Conservation (phyloP, 2,113 vertebrate species). For the Dascyllus trimaculatus region DNA sequence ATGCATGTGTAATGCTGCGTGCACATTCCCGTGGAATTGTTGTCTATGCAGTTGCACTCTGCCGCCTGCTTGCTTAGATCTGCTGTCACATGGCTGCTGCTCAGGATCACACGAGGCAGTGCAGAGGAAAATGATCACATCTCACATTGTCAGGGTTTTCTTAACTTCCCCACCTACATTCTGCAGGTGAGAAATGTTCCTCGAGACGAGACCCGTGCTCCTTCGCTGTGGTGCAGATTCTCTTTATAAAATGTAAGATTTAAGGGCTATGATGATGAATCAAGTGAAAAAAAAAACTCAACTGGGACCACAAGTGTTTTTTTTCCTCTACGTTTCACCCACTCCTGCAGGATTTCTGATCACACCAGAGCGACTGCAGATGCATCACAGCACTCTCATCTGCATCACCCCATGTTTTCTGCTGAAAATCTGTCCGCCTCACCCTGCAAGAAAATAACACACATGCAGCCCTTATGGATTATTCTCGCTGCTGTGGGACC, state of each 20-base stretch:
- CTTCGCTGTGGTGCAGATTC: no score
- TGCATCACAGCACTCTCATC: constrained; percentile 18
- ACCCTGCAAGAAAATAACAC: constrained; percentile 34
- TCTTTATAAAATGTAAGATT: background rate
- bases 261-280: constrained; percentile 2
- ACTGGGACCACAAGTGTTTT: background rate
- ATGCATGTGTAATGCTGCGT: constrained; percentile 36
- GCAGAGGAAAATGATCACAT: constrained; percentile 41
- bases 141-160: constrained; percentile 28
- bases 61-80: constrained; percentile 25
- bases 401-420: constrained; percentile 13
- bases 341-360: constrained; percentile 18
- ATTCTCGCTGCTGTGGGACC: constrained; percentile 19
- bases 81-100: constrained; percentile 64
- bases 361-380: constrained; percentile 32
- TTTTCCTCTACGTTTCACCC: background rate
- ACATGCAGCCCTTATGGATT: constrained; percentile 46
- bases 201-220: background rate
- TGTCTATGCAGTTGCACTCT: constrained; percentile 40
- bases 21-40: constrained; percentile 34
- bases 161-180: constrained; percentile 17
- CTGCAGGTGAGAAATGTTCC: constrained; percentile 29
- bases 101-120: constrained; percentile 58
- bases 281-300: background rate
- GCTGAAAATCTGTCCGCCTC: constrained; percentile 14